A percentile compares a stretch with the other conserved stretches of the same genome.
phyloP scores from a whole-genome alignment of 2,797 vertebrate genomes.

The Echeneis naucrates region DNA sequence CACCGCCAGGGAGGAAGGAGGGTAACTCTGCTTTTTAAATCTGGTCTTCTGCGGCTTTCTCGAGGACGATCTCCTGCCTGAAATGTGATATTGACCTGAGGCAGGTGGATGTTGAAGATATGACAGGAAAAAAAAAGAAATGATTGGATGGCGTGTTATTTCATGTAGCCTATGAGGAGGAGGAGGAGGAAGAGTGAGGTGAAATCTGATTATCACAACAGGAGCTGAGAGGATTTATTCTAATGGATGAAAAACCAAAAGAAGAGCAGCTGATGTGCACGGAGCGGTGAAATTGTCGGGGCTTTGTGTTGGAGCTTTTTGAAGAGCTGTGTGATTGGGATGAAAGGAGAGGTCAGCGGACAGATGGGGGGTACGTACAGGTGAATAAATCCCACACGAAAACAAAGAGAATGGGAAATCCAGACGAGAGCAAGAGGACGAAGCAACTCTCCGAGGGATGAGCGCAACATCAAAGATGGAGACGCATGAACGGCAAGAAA shows the following conservation, averaged over 20 bases:
- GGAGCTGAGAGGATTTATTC: slow-evolving; percentile 12
- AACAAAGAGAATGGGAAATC: slow-evolving; percentile 56
- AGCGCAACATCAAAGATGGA: slow-evolving; percentile 21
- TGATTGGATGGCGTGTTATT: slow-evolving; percentile 1
- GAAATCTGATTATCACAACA: slow-evolving; percentile 14
- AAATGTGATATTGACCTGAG: slow-evolving; percentile 6
- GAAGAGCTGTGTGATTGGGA: slow-evolving; percentile 42
- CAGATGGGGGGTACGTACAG: slow-evolving; percentile 39
- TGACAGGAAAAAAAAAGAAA: background rate
- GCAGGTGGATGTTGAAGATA: slow-evolving; percentile 23
- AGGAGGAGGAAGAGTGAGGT: background rate
- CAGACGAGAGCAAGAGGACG: slow-evolving; percentile 12
- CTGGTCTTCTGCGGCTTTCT: background rate
- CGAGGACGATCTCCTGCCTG: background rate
- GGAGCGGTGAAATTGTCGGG: slow-evolving; percentile 29
- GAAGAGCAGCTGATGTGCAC: slow-evolving; percentile 28
- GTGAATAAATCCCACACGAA: slow-evolving; percentile 34
- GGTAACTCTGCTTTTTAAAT: background rate
- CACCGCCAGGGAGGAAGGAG: slow-evolving; percentile 19
- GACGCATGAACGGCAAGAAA: slow-evolving; percentile 3
- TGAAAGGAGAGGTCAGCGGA: slow-evolving; percentile 49
- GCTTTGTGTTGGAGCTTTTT: slow-evolving; percentile 44
- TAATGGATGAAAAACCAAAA: slow-evolving; percentile 44
- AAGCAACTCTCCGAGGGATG: slow-evolving; percentile 27
- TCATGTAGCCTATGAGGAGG: background rate